Evolutionary conservation across 2,888 invertebrate genomes (phyloP).

Genomic region (Lepidochitona cinerea): DNA sequence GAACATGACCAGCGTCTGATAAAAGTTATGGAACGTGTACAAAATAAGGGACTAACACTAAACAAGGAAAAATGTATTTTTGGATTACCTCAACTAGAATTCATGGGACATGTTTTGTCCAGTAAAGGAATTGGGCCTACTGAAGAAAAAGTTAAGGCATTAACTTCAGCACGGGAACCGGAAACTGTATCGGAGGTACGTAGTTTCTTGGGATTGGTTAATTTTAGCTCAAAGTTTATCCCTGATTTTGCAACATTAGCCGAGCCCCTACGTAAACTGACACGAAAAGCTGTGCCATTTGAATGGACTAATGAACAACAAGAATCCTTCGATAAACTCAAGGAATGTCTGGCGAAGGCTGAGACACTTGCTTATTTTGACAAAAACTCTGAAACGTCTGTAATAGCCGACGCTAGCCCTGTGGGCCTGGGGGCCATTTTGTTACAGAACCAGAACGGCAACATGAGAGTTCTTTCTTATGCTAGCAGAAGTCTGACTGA

Average conservation of each 20-base stretch:
- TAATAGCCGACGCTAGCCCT: neutral
- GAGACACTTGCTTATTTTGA: neutral
- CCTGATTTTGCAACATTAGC: neutral
- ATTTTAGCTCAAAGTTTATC: neutral
- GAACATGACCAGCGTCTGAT: neutral
- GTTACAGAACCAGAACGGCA: neutral
- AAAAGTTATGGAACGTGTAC: neutral
- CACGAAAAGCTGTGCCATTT: neutral
- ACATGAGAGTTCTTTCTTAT: neutral
- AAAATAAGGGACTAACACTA: neutral
- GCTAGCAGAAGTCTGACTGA: neutral
- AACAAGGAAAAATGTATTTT: neutral
- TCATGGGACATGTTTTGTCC: constrained; percentile 12
- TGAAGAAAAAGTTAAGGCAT: constrained; percentile 11
- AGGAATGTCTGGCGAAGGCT: neutral
- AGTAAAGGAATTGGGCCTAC: neutral
- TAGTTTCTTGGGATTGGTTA: constrained; percentile 9
- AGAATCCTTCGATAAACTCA: neutral
- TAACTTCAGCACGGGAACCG: constrained; percentile 5
- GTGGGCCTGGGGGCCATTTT: neutral
- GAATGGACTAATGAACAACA: neutral
- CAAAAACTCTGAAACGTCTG: neutral
- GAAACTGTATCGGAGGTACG: constrained; percentile 9
- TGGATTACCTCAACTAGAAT: constrained; percentile 4
- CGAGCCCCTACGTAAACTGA: neutral